These are phyloP conservation scores for Sinocyclocheilus anophthalmus DNA, from an alignment of 2,113 vertebrate species.

Conservation along the genomic window DNA sequence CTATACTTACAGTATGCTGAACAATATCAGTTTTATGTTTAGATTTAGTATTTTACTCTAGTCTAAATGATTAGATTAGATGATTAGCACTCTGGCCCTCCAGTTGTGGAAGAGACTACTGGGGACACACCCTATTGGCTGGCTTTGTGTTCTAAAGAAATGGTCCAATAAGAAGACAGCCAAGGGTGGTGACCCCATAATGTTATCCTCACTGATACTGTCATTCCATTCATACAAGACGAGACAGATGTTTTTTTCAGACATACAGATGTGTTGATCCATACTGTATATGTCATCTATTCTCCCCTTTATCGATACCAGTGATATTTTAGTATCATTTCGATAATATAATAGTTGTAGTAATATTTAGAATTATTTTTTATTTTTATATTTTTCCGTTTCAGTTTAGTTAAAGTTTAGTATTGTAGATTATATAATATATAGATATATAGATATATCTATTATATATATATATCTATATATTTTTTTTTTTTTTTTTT, in stretches of 20 bases:
- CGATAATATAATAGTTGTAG: too few species aligned
- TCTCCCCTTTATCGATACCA: neutral
- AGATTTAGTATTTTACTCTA: neutral
- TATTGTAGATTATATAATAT: too few species aligned
- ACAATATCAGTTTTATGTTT: neutral
- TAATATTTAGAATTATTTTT: too few species aligned
- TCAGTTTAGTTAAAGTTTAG: too few species aligned
- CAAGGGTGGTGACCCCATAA: constrained; percentile 73
- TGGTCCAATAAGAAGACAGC: constrained; percentile 70
- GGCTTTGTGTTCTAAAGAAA: constrained; percentile 69
- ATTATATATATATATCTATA: too few species aligned
- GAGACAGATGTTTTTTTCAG: neutral
- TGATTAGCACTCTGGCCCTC: neutral
- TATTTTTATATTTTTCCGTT: too few species aligned
- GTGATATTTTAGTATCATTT: neutral
- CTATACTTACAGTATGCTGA: neutral
- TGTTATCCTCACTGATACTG: constrained; percentile 45
- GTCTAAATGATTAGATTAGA: neutral
- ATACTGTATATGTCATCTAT: neutral
- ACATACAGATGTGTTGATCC: neutral
- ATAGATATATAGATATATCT: too few species aligned
- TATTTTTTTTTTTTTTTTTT: too few species aligned
- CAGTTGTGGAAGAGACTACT: constrained; percentile 50
- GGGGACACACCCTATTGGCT: constrained; percentile 74
- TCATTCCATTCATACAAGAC: neutral